A percentile compares a stretch with the other conserved stretches of the same genome.
Conservation (phyloP, 2,797 vertebrate species). For the Scyliorhinus canicula region DNA sequence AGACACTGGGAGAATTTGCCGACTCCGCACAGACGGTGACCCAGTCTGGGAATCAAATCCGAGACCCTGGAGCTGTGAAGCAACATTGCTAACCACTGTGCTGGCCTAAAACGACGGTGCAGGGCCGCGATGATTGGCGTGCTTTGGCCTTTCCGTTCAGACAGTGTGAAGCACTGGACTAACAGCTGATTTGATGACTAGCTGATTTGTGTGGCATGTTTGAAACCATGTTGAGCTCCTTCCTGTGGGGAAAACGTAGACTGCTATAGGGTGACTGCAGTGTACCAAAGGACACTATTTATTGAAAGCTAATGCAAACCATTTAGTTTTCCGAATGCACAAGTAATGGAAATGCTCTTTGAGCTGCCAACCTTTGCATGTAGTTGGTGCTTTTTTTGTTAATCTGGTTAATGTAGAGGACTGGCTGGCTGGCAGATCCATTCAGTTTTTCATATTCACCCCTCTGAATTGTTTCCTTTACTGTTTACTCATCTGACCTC, state of each 20-base stretch:
- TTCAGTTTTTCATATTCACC: not conserved
- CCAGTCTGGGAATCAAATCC: too few relatives aligned
- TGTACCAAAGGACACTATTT: not conserved
- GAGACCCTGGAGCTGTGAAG: too few relatives aligned
- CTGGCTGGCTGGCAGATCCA: not conserved
- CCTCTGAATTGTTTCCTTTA: not conserved
- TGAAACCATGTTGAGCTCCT: not conserved
- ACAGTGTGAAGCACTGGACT: not conserved
- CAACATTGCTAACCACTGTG: too few relatives aligned
- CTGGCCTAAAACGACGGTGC: too few relatives aligned
- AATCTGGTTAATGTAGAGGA: not conserved
- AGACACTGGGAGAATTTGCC: too few relatives aligned
- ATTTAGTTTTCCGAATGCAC: not conserved
- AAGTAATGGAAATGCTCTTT: not conserved
- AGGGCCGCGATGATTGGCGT: too few relatives aligned
- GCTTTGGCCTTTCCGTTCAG: not conserved
- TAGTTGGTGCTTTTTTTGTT: not conserved
- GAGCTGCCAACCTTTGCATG: not conserved
- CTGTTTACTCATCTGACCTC: not conserved
- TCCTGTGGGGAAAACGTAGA: not conserved
- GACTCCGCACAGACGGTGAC: too few relatives aligned
- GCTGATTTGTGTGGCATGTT: not conserved
- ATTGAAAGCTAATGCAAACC: not conserved
- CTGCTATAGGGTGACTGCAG: not conserved
- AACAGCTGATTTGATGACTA: not conserved